Percentiles rank a stretch among this genome's conserved stretches.
phyloP scores from a whole-genome alignment of 1,140 invertebrate genomes.

The Reticulitermes speratus region DNA sequence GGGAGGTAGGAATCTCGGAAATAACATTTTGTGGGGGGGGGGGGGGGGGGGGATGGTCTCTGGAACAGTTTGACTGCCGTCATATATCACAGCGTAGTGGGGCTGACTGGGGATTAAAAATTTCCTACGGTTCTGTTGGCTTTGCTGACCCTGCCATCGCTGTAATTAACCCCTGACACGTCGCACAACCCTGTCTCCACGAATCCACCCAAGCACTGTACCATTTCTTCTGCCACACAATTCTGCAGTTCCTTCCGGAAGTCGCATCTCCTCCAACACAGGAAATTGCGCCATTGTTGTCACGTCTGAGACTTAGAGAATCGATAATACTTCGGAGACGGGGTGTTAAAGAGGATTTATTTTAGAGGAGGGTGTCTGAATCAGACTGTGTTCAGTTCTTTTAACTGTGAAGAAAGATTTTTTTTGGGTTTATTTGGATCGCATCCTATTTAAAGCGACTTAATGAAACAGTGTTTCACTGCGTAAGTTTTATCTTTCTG shows the following conservation, averaged over 20 bases:
- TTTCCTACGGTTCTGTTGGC: no score
- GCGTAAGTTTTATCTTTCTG: background rate
- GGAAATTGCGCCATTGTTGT: constrained; percentile 18
- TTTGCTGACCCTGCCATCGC: no score
- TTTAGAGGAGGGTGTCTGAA: background rate
- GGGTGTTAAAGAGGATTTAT: background rate
- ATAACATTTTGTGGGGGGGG: no score
- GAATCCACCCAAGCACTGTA: background rate
- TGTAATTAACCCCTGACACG: background rate
- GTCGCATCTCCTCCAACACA: background rate
- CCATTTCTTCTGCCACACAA: background rate
- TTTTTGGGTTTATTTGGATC: background rate
- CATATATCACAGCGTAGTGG: no score
- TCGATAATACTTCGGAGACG: background rate
- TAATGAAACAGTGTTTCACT: background rate
- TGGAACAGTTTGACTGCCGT: no score
- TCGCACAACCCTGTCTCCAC: background rate
- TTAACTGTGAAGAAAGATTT: background rate
- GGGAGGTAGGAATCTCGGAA: no score
- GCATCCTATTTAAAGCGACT: background rate
- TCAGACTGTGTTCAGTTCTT: background rate
- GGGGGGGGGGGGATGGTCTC: no score
- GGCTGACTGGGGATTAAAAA: no score
- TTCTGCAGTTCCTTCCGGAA: background rate
- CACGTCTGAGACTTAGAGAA: background rate